Evolutionary conservation across 2,113 vertebrate genomes (phyloP).

Genomic region (Cavia aperea): DNA sequence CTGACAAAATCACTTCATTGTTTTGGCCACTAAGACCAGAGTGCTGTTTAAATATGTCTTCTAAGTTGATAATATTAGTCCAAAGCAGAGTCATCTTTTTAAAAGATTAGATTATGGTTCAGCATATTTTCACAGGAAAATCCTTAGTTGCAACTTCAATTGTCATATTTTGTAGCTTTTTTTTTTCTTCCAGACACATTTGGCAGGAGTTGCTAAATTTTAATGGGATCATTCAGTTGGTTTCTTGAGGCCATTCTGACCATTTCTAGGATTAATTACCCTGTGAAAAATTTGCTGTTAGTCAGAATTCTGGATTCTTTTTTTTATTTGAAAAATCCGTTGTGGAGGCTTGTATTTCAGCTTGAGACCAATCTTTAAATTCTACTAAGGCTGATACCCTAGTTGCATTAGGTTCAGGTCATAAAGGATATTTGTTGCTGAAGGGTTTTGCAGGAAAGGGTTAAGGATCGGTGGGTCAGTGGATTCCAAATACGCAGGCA

Average conservation of each 20-base stretch:
- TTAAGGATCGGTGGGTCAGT: background rate
- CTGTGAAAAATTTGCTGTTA: background rate
- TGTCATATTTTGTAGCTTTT: background rate
- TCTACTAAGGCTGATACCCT: background rate
- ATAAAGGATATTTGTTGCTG: background rate
- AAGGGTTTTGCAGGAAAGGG: background rate
- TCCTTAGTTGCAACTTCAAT: background rate
- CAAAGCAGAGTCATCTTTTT: background rate
- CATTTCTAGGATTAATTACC: background rate
- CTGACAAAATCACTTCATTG: background rate
- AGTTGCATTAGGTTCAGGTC: background rate
- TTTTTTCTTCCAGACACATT: background rate
- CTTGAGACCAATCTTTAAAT: background rate
- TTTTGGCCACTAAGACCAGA: background rate
- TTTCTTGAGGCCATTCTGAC: background rate
- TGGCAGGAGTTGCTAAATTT: background rate
- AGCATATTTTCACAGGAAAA: background rate
- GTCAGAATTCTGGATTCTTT: background rate
- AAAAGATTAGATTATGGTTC: background rate
- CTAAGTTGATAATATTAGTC: background rate
- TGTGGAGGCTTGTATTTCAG: background rate
- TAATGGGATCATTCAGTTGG: background rate
- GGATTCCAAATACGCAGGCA: background rate
- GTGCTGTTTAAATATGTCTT: background rate
- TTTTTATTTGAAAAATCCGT: background rate